Evolutionary conservation across 1,140 invertebrate species (phyloP).

Genomic region (Zelostemma sp.): DNA sequence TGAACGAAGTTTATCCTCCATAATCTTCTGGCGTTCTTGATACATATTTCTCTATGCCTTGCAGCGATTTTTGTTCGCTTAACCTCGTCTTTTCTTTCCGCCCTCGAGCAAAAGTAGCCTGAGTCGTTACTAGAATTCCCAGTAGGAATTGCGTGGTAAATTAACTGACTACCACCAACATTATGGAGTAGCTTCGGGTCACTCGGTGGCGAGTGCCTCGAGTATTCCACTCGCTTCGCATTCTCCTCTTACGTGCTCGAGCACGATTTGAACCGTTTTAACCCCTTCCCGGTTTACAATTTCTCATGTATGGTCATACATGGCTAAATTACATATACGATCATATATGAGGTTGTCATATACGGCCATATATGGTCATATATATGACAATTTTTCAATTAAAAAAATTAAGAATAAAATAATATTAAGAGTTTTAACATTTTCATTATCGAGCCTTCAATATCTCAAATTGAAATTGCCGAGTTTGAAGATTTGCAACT

Average conservation of each 20-base stretch:
- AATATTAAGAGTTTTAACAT: no score
- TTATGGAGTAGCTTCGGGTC: conserved; percentile 39
- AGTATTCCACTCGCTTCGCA: conserved; percentile 32
- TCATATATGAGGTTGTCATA: no score
- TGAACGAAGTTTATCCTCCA: neutral
- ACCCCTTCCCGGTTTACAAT: no score
- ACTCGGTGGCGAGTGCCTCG: conserved; percentile 23
- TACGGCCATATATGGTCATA: no score
- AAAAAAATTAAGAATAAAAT: no score
- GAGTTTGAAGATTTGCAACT: no score
- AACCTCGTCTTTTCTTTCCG: neutral
- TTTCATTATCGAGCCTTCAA: no score
- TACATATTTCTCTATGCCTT: conserved; percentile 5
- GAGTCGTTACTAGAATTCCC: conserved; percentile 25
- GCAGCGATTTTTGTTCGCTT: conserved; percentile 6
- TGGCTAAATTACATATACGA: no score
- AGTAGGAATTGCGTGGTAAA: conserved; percentile 27
- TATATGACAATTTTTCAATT: no score
- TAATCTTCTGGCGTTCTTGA: conserved; percentile 7
- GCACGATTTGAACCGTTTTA: conserved; percentile 39
- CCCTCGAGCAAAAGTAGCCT: conserved; percentile 15
- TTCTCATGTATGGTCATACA: no score
- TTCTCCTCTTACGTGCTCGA: conserved; percentile 31
- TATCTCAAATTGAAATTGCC: no score
- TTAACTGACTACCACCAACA: conserved; percentile 33